phyloP scores from a whole-genome alignment of 2,888 invertebrate genomes.

The Ptychoptera albimana region DNA sequence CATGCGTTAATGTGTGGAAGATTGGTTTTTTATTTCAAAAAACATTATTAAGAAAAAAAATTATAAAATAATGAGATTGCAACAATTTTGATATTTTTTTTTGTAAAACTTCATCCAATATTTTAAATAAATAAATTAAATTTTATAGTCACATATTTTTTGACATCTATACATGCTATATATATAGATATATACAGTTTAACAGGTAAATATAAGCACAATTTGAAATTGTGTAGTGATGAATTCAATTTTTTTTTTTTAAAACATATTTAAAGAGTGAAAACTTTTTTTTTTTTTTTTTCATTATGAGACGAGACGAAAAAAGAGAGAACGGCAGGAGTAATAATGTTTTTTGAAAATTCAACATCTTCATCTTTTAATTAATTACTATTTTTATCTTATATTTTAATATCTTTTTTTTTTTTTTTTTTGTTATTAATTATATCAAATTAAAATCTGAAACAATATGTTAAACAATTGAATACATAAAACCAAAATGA shows the following conservation, averaged over 20 bases:
- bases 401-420: not conserved
- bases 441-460: constrained; percentile 29
- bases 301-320: constrained; percentile 17
- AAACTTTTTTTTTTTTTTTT: constrained; percentile 2
- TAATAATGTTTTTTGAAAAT: constrained; percentile 32
- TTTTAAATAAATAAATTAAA: constrained; percentile 8
- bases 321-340: constrained; percentile 13
- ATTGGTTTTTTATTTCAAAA: constrained; percentile 20
- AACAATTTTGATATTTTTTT: constrained; percentile 10
- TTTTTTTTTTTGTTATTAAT: not conserved
- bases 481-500: not conserved
- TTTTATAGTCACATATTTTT: too few relatives aligned
- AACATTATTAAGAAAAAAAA: constrained; percentile 28
- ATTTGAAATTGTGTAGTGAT: too few relatives aligned
- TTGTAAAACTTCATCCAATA: constrained; percentile 12
- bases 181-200: too few relatives aligned
- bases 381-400: constrained; percentile 18
- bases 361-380: constrained; percentile 21
- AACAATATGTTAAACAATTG: constrained; percentile 17
- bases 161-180: too few relatives aligned
- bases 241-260: not conserved
- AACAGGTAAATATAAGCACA: too few relatives aligned
- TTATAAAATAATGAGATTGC: constrained; percentile 1
- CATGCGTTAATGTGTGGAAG: constrained; percentile 2
- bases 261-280: not conserved